Evolutionary conservation across 2,888 invertebrate species (phyloP).

Genomic region (Dicranocentrus wangi): DNA sequence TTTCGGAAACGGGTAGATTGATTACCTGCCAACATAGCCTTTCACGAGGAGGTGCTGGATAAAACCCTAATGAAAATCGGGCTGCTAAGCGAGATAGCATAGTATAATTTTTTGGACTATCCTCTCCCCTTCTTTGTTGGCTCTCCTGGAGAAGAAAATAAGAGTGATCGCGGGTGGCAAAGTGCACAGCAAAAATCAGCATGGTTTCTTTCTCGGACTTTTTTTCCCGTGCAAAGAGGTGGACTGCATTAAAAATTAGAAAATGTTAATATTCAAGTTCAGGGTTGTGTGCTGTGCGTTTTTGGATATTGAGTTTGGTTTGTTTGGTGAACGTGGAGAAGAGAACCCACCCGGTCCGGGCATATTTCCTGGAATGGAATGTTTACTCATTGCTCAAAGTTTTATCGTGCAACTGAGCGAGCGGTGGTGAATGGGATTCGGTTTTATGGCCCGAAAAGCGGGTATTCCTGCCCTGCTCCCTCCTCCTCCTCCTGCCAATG

Average conservation of each 20-base stretch:
- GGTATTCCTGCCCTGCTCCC: no score
- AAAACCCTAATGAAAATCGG: neutral
- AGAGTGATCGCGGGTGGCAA: neutral
- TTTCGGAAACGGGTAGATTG: constrained; percentile 45
- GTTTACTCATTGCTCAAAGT: constrained; percentile 54
- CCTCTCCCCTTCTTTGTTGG: no score
- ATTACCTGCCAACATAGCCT: constrained; percentile 50
- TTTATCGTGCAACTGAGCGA: constrained; percentile 38
- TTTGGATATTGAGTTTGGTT: neutral
- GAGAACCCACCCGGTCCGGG: constrained; percentile 33
- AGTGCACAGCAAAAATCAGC: constrained; percentile 1
- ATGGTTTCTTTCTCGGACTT: no score
- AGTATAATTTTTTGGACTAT: neutral
- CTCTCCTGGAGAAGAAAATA: neutral
- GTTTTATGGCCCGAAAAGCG: neutral
- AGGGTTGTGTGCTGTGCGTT: constrained; percentile 27
- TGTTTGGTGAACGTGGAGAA: neutral
- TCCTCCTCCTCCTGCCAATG: neutral
- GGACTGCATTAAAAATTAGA: no score
- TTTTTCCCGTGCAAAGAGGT: no score
- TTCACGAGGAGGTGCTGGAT: neutral
- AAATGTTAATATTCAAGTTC: constrained; percentile 37
- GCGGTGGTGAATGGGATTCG: neutral
- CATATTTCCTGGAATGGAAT: constrained; percentile 45
- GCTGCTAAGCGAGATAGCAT: constrained; percentile 1